A percentile compares a stretch with the other conserved stretches of the same genome.
phyloP scores from a whole-genome alignment of 1,140 invertebrate genomes.

The Nilaparvata lugens region DNA sequence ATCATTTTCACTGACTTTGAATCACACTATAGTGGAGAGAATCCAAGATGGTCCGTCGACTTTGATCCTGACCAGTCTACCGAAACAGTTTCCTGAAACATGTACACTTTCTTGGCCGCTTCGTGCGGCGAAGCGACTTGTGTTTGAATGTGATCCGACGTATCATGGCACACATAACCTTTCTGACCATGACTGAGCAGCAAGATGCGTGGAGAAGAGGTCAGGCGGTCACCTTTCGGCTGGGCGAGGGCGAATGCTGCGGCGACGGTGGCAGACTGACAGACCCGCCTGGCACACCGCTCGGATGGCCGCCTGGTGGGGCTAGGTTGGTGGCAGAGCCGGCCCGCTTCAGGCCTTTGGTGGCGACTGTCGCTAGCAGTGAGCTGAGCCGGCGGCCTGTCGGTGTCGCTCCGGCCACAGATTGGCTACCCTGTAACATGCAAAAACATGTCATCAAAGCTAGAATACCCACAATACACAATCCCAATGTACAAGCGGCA shows the following conservation, averaged over 20 bases:
- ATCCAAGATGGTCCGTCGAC: no score
- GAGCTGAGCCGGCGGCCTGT: constrained; percentile 27
- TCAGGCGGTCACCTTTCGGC: constrained; percentile 40
- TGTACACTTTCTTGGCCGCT: no score
- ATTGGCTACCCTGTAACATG: not conserved
- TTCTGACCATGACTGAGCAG: no score
- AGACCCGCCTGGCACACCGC: constrained; percentile 38
- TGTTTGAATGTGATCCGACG: no score
- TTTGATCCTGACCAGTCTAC: no score
- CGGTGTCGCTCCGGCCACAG: not conserved
- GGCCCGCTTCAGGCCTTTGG: constrained; percentile 45
- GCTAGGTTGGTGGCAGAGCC: constrained; percentile 50
- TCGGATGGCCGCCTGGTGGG: constrained; percentile 41
- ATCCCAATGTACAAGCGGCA: not conserved
- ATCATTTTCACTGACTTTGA: no score
- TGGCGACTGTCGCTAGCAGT: constrained; percentile 41
- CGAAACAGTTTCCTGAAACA: no score
- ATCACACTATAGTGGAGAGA: no score
- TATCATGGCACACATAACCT: no score
- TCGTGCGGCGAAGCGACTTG: no score
- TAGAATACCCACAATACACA: not conserved
- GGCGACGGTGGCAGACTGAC: constrained; percentile 69
- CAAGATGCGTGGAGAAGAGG: no score
- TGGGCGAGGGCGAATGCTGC: constrained; percentile 52
- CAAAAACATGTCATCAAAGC: no score